phyloP scores from a whole-genome alignment of 2,888 invertebrate species.

The Polylopha cassiicola region DNA sequence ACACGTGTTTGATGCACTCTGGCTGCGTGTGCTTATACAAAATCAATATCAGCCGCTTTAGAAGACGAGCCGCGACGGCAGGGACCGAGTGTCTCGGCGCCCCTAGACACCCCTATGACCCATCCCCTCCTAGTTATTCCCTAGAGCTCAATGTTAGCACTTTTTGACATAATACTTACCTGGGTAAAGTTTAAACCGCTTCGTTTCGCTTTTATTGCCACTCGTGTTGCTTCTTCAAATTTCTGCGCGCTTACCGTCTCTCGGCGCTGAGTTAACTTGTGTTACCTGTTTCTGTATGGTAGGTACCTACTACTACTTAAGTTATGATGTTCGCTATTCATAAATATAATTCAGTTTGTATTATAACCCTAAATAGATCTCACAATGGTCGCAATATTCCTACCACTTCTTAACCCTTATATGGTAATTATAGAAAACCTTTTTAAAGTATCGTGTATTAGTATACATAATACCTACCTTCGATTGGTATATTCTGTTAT shows the following conservation, averaged over 20 bases:
- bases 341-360: too few relatives aligned
- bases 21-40: constrained; percentile 36
- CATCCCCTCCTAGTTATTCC: constrained; percentile 50
- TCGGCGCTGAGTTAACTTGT: constrained; percentile 29
- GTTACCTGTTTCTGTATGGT: too few relatives aligned
- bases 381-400: too few relatives aligned
- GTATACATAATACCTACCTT: too few relatives aligned
- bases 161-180: constrained; percentile 65
- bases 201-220: constrained; percentile 52
- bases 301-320: too few relatives aligned
- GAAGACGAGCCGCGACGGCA: constrained; percentile 46
- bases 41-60: constrained; percentile 53
- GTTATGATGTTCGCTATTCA: too few relatives aligned
- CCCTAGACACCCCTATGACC: constrained; percentile 50
- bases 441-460: too few relatives aligned
- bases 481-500: too few relatives aligned
- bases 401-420: too few relatives aligned
- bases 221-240: constrained; percentile 36
- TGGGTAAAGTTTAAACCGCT: constrained; percentile 58
- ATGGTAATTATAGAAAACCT: too few relatives aligned
- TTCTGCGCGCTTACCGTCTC: constrained; percentile 36
- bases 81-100: constrained; percentile 44
- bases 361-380: too few relatives aligned
- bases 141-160: constrained; percentile 57
- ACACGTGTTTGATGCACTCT: constrained; percentile 34